Percentiles rank a stretch among this genome's conserved stretches.
phyloP scores from a whole-genome alignment of 2,113 vertebrate genomes.

The Thymallus thymallus region DNA sequence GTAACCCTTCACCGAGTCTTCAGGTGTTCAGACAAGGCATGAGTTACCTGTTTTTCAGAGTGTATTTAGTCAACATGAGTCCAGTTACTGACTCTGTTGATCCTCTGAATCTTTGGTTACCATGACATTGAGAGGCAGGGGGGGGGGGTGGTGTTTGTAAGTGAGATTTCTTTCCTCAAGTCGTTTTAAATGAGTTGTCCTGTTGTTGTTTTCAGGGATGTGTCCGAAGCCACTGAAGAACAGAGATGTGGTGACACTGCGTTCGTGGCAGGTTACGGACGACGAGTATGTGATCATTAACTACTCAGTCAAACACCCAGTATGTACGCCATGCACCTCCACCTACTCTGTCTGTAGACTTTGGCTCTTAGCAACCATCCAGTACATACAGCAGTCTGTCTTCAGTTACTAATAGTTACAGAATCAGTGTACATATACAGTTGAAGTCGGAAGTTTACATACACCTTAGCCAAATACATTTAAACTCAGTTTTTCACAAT shows the following conservation, averaged over 20 bases:
- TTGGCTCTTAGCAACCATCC: not conserved
- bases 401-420: not conserved
- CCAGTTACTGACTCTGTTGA: not conserved
- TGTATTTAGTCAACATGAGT: constrained; percentile 55
- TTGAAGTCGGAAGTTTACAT: too few species aligned
- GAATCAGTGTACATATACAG: not conserved
- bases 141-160: too few species aligned
- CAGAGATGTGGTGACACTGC: constrained; percentile 70
- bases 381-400: not conserved
- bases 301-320: constrained; percentile 80
- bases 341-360: not conserved
- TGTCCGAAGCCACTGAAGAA: constrained; percentile 73
- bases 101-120: not conserved
- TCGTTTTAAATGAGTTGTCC: not conserved
- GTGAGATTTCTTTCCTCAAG: not conserved
- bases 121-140: not conserved
- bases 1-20: too few species aligned
- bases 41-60: not conserved
- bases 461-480: too few species aligned
- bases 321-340: constrained; percentile 38
- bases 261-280: constrained; percentile 71
- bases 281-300: constrained; percentile 73
- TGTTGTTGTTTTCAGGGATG: constrained; percentile 56
- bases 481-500: too few species aligned
- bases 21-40: not conserved